A percentile compares a stretch with the other conserved stretches of the same genome.
Conservation (phyloP, 2,888 invertebrate genomes). For the Dasysyrphus albostriatus region DNA sequence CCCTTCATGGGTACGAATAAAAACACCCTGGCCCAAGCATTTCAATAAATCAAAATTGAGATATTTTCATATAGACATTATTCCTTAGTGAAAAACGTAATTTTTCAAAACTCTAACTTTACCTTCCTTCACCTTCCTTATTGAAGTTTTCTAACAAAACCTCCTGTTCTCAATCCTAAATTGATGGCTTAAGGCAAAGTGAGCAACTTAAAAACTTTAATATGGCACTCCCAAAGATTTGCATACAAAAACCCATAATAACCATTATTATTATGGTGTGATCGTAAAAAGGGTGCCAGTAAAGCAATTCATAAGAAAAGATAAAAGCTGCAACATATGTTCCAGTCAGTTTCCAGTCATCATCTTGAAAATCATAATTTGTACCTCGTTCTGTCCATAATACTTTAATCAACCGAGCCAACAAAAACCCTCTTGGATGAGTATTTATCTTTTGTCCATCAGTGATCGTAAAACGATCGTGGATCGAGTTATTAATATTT, state of each 20-base stretch:
- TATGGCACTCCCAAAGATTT: background rate
- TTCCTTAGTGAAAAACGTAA: too few species aligned
- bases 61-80: too few species aligned
- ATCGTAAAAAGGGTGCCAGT: slow-evolving; percentile 54
- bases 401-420: background rate
- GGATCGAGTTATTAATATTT: slow-evolving; percentile 44
- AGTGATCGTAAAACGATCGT: slow-evolving; percentile 20
- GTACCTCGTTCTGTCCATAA: background rate
- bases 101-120: too few species aligned
- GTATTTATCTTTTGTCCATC: slow-evolving; percentile 33
- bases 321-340: slow-evolving; percentile 27
- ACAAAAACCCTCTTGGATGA: slow-evolving; percentile 5
- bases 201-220: slow-evolving; percentile 6
- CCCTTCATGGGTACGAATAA: too few species aligned
- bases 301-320: slow-evolving; percentile 33
- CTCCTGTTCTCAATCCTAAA: background rate
- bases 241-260: slow-evolving; percentile 28
- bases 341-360: slow-evolving; percentile 9
- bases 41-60: too few species aligned
- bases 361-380: slow-evolving; percentile 11
- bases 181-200: background rate
- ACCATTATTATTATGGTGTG: slow-evolving; percentile 28
- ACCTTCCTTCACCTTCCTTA: too few species aligned
- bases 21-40: too few species aligned
- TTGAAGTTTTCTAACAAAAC: too few species aligned